Percentiles rank a stretch among this genome's conserved stretches.
These are phyloP conservation scores for Zaprionus ghesquierei DNA, from an alignment of 1,140 invertebrate genomes.

Conservation along the genomic window DNA sequence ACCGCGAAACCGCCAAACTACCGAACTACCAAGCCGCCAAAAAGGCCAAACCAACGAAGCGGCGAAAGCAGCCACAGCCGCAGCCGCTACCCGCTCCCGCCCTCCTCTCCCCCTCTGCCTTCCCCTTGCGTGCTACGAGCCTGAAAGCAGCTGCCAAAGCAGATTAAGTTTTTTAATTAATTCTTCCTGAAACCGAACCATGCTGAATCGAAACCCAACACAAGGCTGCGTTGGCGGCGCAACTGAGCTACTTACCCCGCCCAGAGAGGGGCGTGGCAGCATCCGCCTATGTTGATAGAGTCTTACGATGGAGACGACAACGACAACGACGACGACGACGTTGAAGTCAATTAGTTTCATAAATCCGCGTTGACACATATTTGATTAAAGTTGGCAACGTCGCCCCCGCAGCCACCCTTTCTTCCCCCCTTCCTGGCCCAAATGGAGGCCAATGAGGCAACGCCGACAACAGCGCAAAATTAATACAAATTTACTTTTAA, in stretches of 20 bases:
- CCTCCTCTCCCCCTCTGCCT: neutral
- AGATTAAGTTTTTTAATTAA: conserved; percentile 79
- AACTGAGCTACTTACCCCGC: conserved; percentile 22
- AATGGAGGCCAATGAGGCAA: neutral
- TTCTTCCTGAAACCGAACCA: conserved; percentile 44
- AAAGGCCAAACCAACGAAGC: neutral
- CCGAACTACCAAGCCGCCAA: conserved; percentile 1
- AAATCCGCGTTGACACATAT: conserved; percentile 73
- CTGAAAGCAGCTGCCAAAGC: conserved; percentile 40
- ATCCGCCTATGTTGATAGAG: neutral
- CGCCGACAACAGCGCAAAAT: neutral
- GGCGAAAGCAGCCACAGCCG: neutral
- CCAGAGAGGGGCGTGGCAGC: neutral
- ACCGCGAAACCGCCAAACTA: conserved; percentile 9
- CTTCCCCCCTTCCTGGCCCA: neutral
- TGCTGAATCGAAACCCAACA: neutral
- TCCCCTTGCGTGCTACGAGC: neutral
- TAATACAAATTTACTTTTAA: conserved; percentile 55
- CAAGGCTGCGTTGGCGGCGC: neutral
- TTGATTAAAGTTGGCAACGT: conserved; percentile 61
- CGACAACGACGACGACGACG: neutral
- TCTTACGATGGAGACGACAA: too few relatives aligned
- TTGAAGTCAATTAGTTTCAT: conserved; percentile 72
- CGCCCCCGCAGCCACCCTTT: neutral
- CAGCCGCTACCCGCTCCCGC: neutral